A percentile compares a stretch with the other conserved stretches of the same genome.
These are phyloP conservation scores for Zoroaster sp. DNA, from an alignment of 53 echinoderm and acorn worm genomes.

Conservation along the genomic window DNA sequence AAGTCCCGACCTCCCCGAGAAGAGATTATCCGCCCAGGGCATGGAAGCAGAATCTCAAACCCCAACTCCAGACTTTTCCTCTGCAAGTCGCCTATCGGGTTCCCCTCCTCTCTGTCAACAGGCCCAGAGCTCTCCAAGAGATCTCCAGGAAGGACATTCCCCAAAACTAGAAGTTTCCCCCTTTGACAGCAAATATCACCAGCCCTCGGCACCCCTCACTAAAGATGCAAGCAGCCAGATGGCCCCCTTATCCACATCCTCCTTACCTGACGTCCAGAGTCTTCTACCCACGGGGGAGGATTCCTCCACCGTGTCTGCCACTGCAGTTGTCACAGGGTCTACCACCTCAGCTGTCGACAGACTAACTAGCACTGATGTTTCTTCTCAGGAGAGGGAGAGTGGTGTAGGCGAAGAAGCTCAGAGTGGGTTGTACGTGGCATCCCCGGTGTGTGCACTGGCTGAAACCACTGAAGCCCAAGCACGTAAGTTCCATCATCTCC, in stretches of 20 bases:
- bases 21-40: slow-evolving; percentile 34
- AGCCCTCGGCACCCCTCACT: slow-evolving; percentile 21
- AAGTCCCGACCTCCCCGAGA: slow-evolving; percentile 15
- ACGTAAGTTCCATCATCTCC: background rate
- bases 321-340: slow-evolving; percentile 38
- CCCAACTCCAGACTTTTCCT: background rate
- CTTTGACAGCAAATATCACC: background rate
- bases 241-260: slow-evolving; percentile 57
- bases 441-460: slow-evolving; percentile 41
- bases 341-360: slow-evolving; percentile 19
- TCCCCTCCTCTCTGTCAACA: background rate
- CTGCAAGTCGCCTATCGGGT: background rate
- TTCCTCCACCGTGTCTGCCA: slow-evolving; percentile 29
- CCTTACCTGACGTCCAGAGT: slow-evolving; percentile 82
- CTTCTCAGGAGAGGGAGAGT: slow-evolving; percentile 24
- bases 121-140: background rate
- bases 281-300: slow-evolving; percentile 66
- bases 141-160: slow-evolving; percentile 44
- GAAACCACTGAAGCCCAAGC: slow-evolving; percentile 32
- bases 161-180: slow-evolving; percentile 31
- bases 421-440: slow-evolving; percentile 44
- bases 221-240: slow-evolving; percentile 51
- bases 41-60: slow-evolving; percentile 55
- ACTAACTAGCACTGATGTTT: slow-evolving; percentile 6
- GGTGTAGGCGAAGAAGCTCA: slow-evolving; percentile 15